Evolutionary conservation across 2,888 invertebrate genomes (phyloP).

Genomic region (Strigamia transsilvanica): DNA sequence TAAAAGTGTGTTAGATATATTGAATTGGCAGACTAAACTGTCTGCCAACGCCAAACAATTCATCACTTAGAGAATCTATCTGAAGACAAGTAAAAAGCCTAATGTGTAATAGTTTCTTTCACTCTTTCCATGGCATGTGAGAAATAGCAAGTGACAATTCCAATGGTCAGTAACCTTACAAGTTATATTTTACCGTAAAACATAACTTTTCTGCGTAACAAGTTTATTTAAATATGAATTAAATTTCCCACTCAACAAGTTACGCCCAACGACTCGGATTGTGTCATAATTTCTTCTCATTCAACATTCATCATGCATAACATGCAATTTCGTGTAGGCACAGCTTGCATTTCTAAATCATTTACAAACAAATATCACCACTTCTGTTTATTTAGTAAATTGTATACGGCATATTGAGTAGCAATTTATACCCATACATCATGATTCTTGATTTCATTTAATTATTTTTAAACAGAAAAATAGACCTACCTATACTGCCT

Average conservation of each 20-base stretch:
- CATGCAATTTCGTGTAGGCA: conserved; percentile 11
- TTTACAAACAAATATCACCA: conserved; percentile 43
- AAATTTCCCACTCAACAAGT: conserved; percentile 33
- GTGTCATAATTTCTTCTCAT: conserved; percentile 39
- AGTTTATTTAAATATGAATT: conserved; percentile 46
- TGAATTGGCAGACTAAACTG: too few relatives aligned
- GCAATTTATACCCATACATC: not conserved
- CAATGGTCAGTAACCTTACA: not conserved
- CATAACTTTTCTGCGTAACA: not conserved
- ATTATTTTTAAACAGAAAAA: too few relatives aligned
- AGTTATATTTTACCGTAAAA: not conserved
- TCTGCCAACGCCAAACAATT: too few relatives aligned
- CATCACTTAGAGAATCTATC: not conserved
- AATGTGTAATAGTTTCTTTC: not conserved
- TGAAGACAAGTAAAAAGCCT: not conserved
- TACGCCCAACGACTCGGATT: conserved; percentile 27
- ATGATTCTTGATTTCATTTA: not conserved
- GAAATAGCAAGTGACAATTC: not conserved
- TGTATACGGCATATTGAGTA: not conserved
- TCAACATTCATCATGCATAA: conserved; percentile 31
- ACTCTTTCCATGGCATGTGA: not conserved
- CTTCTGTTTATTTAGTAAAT: conserved; percentile 19
- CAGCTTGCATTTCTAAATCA: conserved; percentile 40
- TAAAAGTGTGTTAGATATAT: too few relatives aligned
- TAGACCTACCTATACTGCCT: too few relatives aligned